Conservation (phyloP, 2,113 vertebrate genomes). For the Herpailurus yagouaroundi region DNA sequence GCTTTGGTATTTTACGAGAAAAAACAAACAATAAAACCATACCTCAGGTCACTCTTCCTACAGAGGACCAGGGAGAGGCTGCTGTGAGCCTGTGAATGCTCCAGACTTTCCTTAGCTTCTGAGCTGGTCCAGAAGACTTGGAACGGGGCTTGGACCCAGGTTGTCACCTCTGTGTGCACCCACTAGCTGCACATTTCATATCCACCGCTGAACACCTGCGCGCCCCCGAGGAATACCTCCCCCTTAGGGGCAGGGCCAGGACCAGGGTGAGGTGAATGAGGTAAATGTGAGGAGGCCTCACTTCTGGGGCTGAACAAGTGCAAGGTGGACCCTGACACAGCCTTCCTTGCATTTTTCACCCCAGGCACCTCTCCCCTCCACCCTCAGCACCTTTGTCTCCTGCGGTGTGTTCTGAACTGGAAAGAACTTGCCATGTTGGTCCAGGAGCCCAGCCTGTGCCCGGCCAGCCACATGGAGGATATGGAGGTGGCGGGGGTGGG, state of each 20-base stretch:
- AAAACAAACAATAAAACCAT: background rate
- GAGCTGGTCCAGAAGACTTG: background rate
- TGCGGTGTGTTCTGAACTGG: accelerated
- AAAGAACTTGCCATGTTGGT: background rate
- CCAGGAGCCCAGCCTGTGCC: background rate
- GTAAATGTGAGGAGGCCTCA: background rate
- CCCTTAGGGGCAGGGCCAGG: background rate
- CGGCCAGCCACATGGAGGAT: background rate
- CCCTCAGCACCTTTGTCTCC: too few species aligned
- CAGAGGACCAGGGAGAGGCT: background rate
- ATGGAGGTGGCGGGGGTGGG: too few species aligned
- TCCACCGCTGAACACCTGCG: background rate
- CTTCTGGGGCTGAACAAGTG: background rate
- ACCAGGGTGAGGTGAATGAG: accelerated
- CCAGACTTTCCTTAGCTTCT: background rate
- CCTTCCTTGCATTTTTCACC: background rate
- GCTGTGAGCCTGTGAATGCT: background rate
- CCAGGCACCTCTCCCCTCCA: background rate
- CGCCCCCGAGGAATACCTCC: too few species aligned
- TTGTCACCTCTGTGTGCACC: background rate
- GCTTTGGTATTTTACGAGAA: conserved; percentile 4
- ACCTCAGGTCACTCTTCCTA: background rate
- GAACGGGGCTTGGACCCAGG: background rate
- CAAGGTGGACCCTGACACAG: accelerated
- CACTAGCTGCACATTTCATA: background rate